Percentiles rank a stretch among this genome's conserved stretches.
phyloP scores from a whole-genome alignment of 2,888 invertebrate species.

The Nomada ruficornis region DNA sequence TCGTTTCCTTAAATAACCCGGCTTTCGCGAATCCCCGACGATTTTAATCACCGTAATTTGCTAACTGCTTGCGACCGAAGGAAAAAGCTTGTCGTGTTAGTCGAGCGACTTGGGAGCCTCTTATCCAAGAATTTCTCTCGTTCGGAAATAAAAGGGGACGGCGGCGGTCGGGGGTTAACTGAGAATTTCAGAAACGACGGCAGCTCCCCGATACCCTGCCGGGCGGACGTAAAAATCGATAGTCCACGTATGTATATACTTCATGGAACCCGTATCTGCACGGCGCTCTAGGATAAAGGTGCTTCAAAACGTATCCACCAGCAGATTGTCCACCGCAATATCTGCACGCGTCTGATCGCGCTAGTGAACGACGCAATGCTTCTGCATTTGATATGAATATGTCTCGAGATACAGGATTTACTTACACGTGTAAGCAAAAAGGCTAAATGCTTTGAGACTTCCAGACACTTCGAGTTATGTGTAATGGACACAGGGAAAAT shows the following conservation, averaged over 20 bases:
- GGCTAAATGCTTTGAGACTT: too few species aligned
- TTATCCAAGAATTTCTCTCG: background rate
- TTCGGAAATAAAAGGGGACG: background rate
- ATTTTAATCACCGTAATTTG: conserved; percentile 15
- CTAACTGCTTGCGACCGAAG: background rate
- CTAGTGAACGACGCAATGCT: conserved; percentile 3
- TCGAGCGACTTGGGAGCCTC: background rate
- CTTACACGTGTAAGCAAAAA: too few species aligned
- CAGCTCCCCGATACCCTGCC: conserved; percentile 7
- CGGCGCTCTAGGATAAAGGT: conserved; percentile 57
- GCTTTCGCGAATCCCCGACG: background rate
- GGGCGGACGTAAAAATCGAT: conserved; percentile 45
- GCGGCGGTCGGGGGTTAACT: background rate
- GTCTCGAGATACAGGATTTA: too few species aligned
- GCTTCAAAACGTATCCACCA: conserved; percentile 51
- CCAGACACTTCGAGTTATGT: too few species aligned
- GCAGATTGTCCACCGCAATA: conserved; percentile 49
- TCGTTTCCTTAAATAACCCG: conserved; percentile 9
- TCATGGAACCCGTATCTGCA: conserved; percentile 30
- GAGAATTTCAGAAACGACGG: conserved; percentile 47
- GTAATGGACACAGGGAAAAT: too few species aligned
- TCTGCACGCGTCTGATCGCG: conserved; percentile 32
- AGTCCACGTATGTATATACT: conserved; percentile 17
- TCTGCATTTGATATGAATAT: background rate
- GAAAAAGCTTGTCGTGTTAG: background rate